phyloP scores from a whole-genome alignment of 1,140 invertebrate species.

The Bombus balteatus region DNA sequence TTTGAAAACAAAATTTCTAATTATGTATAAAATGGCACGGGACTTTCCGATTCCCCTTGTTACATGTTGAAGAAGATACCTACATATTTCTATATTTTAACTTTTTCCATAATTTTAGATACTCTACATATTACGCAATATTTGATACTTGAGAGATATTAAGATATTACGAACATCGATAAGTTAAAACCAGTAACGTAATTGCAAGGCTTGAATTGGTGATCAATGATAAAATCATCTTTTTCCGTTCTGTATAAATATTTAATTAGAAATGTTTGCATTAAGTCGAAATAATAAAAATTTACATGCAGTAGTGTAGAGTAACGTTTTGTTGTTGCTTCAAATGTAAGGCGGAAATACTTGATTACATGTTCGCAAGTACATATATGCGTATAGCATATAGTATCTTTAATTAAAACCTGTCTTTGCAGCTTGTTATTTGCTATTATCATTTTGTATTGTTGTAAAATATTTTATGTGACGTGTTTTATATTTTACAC shows the following conservation, averaged over 20 bases:
- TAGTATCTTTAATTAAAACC: conserved; percentile 5
- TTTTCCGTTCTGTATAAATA: not conserved
- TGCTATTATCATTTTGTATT: conserved; percentile 22
- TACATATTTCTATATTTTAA: no score
- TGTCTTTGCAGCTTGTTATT: conserved; percentile 2
- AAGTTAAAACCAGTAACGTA: not conserved
- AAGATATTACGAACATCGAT: no score
- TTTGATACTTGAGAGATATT: no score
- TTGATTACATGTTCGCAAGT: not conserved
- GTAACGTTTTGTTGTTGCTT: not conserved
- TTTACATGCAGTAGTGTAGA: not conserved
- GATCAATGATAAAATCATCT: no score
- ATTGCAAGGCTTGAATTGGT: not conserved
- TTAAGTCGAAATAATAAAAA: not conserved
- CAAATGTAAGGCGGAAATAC: not conserved
- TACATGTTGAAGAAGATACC: no score
- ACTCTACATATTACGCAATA: no score
- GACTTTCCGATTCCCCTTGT: no score
- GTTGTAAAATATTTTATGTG: not conserved
- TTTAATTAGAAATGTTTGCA: not conserved
- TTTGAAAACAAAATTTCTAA: no score
- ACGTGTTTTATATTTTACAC: conserved; percentile 20
- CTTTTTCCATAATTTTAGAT: no score
- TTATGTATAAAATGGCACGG: no score
- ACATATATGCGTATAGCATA: not conserved